These are phyloP conservation scores for Mus caroli DNA, from an alignment of 2,797 vertebrate species.

Conservation along the genomic window DNA sequence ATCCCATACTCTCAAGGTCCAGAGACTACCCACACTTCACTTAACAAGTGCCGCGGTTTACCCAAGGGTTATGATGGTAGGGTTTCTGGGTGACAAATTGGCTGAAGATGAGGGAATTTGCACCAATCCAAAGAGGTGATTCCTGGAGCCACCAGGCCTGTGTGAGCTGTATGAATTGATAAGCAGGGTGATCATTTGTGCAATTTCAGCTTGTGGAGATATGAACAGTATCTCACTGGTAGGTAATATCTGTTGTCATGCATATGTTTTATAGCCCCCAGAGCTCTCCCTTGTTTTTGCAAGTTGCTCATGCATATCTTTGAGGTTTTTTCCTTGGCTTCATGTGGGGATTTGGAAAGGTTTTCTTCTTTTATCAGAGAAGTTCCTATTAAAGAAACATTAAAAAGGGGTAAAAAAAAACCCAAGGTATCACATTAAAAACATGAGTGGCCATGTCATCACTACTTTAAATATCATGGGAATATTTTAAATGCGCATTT, in stretches of 20 bases:
- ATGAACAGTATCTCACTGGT: constrained; percentile 86
- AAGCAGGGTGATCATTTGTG: constrained; percentile 61
- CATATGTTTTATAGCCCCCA: constrained; percentile 86
- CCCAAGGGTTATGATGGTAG: constrained; percentile 36
- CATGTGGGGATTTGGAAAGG: constrained; percentile 79
- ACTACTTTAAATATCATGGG: constrained; percentile 65
- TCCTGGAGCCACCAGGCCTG: constrained; percentile 77
- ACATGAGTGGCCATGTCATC: constrained; percentile 74
- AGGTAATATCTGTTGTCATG: constrained; percentile 86
- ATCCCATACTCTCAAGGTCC: not conserved
- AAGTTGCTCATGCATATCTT: constrained; percentile 84
- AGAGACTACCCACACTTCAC: not conserved
- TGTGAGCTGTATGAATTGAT: constrained; percentile 72
- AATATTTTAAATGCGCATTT: constrained; percentile 70
- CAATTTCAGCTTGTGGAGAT: constrained; percentile 80
- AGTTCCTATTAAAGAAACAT: constrained; percentile 82
- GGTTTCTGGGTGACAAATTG: constrained; percentile 77
- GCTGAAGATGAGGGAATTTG: constrained; percentile 82
- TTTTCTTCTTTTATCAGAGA: constrained; percentile 75
- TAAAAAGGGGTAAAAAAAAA: constrained; percentile 66
- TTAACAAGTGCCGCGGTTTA: constrained; percentile 32
- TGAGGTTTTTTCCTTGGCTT: constrained; percentile 78
- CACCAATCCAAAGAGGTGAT: constrained; percentile 60
- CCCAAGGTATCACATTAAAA: constrained; percentile 72
- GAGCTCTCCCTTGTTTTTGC: constrained; percentile 83